phyloP scores from a whole-genome alignment of 2,888 invertebrate species.

The Ceraclea dissimilis region DNA sequence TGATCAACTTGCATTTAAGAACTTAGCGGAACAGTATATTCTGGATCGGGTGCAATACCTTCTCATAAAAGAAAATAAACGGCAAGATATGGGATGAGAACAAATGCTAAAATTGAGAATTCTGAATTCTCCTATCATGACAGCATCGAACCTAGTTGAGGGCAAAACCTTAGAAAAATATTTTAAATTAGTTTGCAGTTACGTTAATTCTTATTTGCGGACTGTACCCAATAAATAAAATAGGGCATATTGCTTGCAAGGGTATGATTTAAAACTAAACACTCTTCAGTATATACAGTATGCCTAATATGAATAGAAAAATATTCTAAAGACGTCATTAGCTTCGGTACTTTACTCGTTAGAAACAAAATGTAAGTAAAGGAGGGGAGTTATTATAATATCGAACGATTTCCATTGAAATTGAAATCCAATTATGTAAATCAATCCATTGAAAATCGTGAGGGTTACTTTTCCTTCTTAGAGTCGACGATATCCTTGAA shows the following conservation, averaged over 20 bases:
- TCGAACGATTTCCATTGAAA: conserved; percentile 22
- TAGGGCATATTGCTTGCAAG: not conserved
- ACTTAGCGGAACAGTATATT: too few relatives aligned
- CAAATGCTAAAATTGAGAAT: too few relatives aligned
- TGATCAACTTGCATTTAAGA: too few relatives aligned
- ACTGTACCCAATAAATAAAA: not conserved
- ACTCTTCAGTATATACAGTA: not conserved
- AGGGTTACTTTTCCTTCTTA: not conserved
- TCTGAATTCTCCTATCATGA: too few relatives aligned
- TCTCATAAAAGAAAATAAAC: too few relatives aligned
- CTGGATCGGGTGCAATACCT: too few relatives aligned
- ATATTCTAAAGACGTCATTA: conserved; percentile 22
- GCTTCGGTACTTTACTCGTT: conserved; percentile 21
- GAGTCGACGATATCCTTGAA: not conserved
- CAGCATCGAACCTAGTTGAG: too few relatives aligned
- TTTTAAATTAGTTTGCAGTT: too few relatives aligned
- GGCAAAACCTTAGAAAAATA: too few relatives aligned
- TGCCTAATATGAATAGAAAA: conserved; percentile 3
- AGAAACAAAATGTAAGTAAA: conserved; percentile 15
- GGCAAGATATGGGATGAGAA: too few relatives aligned
- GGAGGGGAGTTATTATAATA: conserved; percentile 14
- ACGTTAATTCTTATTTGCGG: not conserved
- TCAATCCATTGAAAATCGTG: conserved; percentile 9
- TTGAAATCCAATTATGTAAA: conserved; percentile 26
- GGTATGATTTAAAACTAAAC: not conserved